These are phyloP conservation scores for Lordiphosa mommai DNA, from an alignment of 1,140 invertebrate genomes.

Conservation along the genomic window DNA sequence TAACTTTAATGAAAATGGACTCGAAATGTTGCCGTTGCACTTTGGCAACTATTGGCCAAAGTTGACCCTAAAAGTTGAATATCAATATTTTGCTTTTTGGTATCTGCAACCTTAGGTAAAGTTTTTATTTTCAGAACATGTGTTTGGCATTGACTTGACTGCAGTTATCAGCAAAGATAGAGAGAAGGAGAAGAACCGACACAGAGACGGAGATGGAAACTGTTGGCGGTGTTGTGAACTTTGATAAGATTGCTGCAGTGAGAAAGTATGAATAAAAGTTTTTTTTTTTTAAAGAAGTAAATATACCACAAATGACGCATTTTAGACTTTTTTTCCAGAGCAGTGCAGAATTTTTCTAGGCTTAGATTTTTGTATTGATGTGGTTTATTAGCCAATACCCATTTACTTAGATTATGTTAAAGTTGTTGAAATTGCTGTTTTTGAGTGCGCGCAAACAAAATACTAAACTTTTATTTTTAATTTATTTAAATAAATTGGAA, in stretches of 20 bases:
- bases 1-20: constrained; percentile 3
- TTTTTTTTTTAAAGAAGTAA: neutral
- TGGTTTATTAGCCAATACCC: too few relatives aligned
- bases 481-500: too few relatives aligned
- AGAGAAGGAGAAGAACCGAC: neutral
- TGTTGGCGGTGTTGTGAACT: neutral
- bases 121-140: constrained; percentile 18
- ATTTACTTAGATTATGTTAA: too few relatives aligned
- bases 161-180: constrained; percentile 24
- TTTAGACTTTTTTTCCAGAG: too few relatives aligned
- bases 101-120: constrained; percentile 18
- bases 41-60: constrained; percentile 9
- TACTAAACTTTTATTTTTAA: too few relatives aligned
- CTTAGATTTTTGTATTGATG: too few relatives aligned
- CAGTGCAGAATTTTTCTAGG: too few relatives aligned
- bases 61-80: constrained; percentile 20
- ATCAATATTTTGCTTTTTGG: constrained; percentile 6
- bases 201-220: neutral
- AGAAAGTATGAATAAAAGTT: constrained; percentile 4
- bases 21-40: too few relatives aligned
- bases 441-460: too few relatives aligned
- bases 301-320: too few relatives aligned
- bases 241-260: neutral
- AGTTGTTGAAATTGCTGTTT: too few relatives aligned
- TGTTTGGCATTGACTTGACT: neutral